phyloP scores from a whole-genome alignment of 1,140 invertebrate genomes.

The Drosophila nebulosa region DNA sequence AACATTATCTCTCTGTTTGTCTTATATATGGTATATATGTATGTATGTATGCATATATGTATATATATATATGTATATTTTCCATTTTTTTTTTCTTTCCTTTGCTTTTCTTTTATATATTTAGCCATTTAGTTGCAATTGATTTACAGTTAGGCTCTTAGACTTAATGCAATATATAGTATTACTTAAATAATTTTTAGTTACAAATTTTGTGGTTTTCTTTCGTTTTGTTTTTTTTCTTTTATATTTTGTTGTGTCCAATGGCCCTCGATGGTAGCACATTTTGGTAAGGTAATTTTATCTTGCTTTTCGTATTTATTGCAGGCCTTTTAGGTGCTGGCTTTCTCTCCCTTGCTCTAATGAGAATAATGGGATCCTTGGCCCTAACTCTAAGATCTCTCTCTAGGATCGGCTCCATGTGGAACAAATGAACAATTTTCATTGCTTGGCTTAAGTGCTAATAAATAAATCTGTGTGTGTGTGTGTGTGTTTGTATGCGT shows the following conservation, averaged over 20 bases:
- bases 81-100: not conserved
- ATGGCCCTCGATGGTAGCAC: conserved; percentile 30
- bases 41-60: not conserved
- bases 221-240: not conserved
- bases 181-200: not conserved
- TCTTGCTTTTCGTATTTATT: conserved; percentile 64
- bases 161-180: not conserved
- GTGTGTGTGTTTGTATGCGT: conserved; percentile 2
- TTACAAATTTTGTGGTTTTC: conserved; percentile 26
- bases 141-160: conserved; percentile 31
- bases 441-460: not conserved
- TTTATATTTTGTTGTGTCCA: conserved; percentile 10
- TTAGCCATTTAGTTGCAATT: conserved; percentile 33
- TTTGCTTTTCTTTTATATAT: not conserved
- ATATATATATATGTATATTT: conserved; percentile 14
- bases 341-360: not conserved
- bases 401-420: not conserved
- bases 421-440: not conserved
- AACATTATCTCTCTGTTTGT: not conserved
- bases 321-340: conserved; percentile 37
- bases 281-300: conserved; percentile 62
- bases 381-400: not conserved
- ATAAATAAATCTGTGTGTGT: conserved; percentile 4
- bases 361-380: not conserved
- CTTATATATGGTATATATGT: not conserved